phyloP scores from a whole-genome alignment of 1,140 invertebrate genomes.

The Anastrepha ludens region DNA sequence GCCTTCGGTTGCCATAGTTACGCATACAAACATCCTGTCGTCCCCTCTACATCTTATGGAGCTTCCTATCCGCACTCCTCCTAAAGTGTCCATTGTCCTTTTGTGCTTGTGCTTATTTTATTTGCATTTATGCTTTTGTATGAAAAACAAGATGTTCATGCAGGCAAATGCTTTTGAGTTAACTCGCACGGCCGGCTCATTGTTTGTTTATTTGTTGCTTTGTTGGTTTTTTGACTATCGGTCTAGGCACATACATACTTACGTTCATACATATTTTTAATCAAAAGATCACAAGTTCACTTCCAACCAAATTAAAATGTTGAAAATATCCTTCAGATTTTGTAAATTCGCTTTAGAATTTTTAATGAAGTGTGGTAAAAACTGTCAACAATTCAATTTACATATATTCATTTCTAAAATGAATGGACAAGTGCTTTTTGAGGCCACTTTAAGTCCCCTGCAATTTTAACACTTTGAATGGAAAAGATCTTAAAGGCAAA shows the following conservation, averaged over 20 bases:
- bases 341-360: constrained; percentile 37
- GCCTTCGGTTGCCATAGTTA: constrained; percentile 42
- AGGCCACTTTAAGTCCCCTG: not conserved
- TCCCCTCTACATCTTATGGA: not conserved
- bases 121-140: constrained; percentile 47
- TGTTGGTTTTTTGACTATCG: not conserved
- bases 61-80: not conserved
- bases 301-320: constrained; percentile 36
- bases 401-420: constrained; percentile 37
- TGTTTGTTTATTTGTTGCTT: not conserved
- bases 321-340: constrained; percentile 3
- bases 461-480: not conserved
- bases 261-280: constrained; percentile 14
- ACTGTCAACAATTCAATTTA: constrained; percentile 38
- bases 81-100: constrained; percentile 32
- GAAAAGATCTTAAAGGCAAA: not conserved
- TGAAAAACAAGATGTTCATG: constrained; percentile 9
- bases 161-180: constrained; percentile 15
- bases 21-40: not conserved
- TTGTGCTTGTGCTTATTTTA: not conserved
- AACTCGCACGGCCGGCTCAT: not conserved
- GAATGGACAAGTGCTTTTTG: not conserved
- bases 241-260: not conserved
- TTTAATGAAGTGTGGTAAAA: constrained; percentile 39
- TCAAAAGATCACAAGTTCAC: constrained; percentile 46